Percentiles rank a stretch among this genome's conserved stretches.
Evolutionary conservation across 2,113 vertebrate species (phyloP).

Genomic region (Salvelinus namaycush): DNA sequence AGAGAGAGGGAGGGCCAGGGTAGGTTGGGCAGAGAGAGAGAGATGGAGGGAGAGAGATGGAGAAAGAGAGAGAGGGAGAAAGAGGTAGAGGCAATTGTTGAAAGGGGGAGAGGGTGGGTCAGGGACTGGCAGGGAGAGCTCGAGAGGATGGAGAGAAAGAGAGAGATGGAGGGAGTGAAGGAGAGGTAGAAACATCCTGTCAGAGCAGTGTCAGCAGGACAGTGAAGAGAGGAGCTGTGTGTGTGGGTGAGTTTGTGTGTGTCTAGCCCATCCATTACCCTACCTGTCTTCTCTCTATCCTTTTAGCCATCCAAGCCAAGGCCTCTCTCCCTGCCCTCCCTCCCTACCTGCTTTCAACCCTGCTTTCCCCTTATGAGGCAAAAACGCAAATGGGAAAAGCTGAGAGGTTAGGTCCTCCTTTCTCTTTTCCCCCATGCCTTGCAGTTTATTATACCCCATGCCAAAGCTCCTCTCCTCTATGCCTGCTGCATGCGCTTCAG

Average conservation of each 20-base stretch:
- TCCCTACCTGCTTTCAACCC: constrained; percentile 14
- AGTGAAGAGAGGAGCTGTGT: constrained; percentile 9
- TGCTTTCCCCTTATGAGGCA: constrained; percentile 67
- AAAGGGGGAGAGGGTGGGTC: too few species aligned
- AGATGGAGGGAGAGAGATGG: too few species aligned
- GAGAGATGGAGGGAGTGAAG: constrained; percentile 27
- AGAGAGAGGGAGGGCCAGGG: neutral
- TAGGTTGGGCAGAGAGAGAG: neutral
- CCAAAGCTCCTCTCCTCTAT: constrained; percentile 22
- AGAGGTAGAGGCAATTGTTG: too few species aligned
- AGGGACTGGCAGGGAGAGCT: too few species aligned
- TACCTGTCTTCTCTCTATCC: constrained; percentile 36
- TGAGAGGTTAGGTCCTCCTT: constrained; percentile 46
- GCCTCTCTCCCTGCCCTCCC: too few species aligned
- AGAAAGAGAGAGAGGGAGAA: too few species aligned
- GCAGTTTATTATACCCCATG: constrained; percentile 51
- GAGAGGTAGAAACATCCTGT: constrained; percentile 60
- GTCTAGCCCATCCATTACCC: constrained; percentile 61
- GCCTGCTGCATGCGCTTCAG: constrained; percentile 52
- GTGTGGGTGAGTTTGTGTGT: neutral
- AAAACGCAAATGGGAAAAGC: constrained; percentile 47
- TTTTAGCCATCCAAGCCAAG: constrained; percentile 40
- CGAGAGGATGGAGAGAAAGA: too few species aligned
- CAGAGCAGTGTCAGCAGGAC: constrained; percentile 67
- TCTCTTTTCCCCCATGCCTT: constrained; percentile 36